Evolutionary conservation across 2,888 invertebrate species (phyloP).

Genomic region (Sesamia inferens): DNA sequence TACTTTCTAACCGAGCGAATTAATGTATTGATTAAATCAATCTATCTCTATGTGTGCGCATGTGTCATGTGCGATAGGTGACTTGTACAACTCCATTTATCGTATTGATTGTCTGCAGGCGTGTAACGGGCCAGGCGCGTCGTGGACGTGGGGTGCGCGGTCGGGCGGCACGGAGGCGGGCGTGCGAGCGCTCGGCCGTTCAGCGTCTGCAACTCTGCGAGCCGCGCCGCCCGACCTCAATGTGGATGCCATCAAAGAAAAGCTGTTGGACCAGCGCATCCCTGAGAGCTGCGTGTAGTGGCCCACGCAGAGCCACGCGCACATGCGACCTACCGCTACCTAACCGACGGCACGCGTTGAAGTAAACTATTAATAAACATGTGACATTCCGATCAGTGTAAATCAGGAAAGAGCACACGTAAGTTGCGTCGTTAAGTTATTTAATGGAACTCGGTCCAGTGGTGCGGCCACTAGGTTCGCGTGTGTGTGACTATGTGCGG

Average conservation of each 20-base stretch:
- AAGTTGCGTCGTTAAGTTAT: not conserved
- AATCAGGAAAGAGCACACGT: slow-evolving; percentile 4
- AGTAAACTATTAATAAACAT: slow-evolving; percentile 1
- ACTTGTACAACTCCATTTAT: too few species aligned
- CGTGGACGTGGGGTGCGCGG: slow-evolving; percentile 90
- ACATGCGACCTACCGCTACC: not conserved
- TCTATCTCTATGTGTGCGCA: too few species aligned
- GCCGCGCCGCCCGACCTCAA: slow-evolving; percentile 88
- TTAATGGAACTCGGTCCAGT: not conserved
- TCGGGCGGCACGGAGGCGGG: slow-evolving; percentile 77
- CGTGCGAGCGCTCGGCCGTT: slow-evolving; percentile 77
- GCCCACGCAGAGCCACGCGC: not conserved
- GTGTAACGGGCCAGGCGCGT: slow-evolving; percentile 87
- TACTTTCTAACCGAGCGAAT: too few species aligned
- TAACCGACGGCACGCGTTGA: not conserved
- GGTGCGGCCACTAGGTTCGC: not conserved
- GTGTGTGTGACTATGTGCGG: slow-evolving; percentile 16
- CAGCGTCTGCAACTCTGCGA: slow-evolving; percentile 87
- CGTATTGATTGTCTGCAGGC: slow-evolving; percentile 76
- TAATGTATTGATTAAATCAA: too few species aligned
- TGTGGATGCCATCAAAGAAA: slow-evolving; percentile 96
- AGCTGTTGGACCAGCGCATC: slow-evolving; percentile 95
- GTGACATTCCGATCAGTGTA: slow-evolving; percentile 18
- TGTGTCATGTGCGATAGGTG: too few species aligned
- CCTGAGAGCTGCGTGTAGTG: slow-evolving; percentile 96